Conservation (phyloP, 2,113 vertebrate species). For the Centrocercus urophasianus region DNA sequence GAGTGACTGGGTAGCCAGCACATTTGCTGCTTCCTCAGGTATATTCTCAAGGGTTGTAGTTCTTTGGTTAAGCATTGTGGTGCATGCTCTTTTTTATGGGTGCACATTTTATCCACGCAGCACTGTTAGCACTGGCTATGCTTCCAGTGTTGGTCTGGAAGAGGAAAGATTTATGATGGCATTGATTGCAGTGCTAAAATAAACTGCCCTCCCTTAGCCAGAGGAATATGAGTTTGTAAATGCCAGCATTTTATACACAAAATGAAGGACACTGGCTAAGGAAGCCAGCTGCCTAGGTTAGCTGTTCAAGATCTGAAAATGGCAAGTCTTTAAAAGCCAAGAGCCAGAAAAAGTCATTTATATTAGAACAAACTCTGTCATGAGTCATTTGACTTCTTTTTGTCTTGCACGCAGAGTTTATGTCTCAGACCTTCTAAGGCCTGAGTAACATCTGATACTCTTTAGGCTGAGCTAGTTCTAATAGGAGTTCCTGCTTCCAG, state of each 20-base stretch:
- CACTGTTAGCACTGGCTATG: background rate
- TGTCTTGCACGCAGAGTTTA: slow-evolving; percentile 74
- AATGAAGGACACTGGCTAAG: background rate
- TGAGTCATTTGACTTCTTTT: slow-evolving; percentile 81
- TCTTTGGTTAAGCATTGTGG: background rate
- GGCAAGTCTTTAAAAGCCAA: slow-evolving; percentile 68
- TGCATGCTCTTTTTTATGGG: background rate
- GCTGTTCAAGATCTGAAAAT: slow-evolving; percentile 40
- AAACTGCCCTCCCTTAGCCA: slow-evolving; percentile 26
- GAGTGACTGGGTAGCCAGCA: background rate
- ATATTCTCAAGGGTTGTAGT: background rate
- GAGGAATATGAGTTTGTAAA: slow-evolving; percentile 12
- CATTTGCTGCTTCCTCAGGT: background rate
- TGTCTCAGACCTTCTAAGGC: slow-evolving; percentile 72
- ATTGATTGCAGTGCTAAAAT: slow-evolving; percentile 54
- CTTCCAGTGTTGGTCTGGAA: background rate
- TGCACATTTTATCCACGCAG: background rate
- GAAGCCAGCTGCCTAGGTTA: slow-evolving; percentile 46
- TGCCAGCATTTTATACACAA: background rate
- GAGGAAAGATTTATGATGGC: slow-evolving; percentile 28
- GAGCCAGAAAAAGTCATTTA: slow-evolving; percentile 74
- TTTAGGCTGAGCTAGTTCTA: slow-evolving; percentile 52
- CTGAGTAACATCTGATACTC: slow-evolving; percentile 74
- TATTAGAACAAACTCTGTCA: slow-evolving; percentile 76
- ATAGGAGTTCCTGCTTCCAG: slow-evolving; percentile 58